Evolutionary conservation across 1,140 invertebrate species (phyloP).

Genomic region (Oscheius sp.): DNA sequence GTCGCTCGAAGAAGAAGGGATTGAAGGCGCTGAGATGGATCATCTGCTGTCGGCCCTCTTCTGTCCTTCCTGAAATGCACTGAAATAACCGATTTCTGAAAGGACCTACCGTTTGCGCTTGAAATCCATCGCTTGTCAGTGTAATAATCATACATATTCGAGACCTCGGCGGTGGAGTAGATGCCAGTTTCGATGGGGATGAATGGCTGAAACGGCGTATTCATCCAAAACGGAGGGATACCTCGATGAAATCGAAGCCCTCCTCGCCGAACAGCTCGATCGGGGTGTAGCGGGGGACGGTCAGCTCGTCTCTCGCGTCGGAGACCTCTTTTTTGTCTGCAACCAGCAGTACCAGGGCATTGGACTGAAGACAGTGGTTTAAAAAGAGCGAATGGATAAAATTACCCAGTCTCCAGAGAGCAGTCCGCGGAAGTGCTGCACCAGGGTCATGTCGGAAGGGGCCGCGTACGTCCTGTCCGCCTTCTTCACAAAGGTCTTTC

Average conservation of each 20-base stretch:
- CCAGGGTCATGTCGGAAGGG: slow-evolving; percentile 49
- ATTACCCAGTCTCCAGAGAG: slow-evolving; percentile 48
- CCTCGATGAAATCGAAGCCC: slow-evolving; percentile 38
- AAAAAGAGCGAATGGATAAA: not conserved
- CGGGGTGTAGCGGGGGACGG: slow-evolving; percentile 49
- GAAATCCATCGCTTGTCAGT: slow-evolving; percentile 53
- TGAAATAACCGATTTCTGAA: not conserved
- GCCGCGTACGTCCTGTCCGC: slow-evolving; percentile 51
- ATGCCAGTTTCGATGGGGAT: slow-evolving; percentile 54
- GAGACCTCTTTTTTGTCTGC: slow-evolving; percentile 55
- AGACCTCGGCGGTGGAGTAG: slow-evolving; percentile 48
- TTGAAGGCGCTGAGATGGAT: slow-evolving; percentile 57
- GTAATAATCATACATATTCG: slow-evolving; percentile 54
- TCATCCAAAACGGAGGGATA: not conserved
- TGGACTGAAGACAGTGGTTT: slow-evolving; percentile 24
- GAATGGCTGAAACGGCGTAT: slow-evolving; percentile 48
- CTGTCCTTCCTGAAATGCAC: slow-evolving; percentile 39
- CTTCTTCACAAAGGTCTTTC: slow-evolving; percentile 48
- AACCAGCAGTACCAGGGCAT: slow-evolving; percentile 51
- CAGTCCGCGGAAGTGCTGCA: slow-evolving; percentile 44
- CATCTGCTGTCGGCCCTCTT: slow-evolving; percentile 49
- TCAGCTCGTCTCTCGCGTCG: slow-evolving; percentile 43
- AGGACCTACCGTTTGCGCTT: slow-evolving; percentile 38
- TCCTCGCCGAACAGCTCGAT: slow-evolving; percentile 53
- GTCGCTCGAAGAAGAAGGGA: slow-evolving; percentile 53